These are phyloP conservation scores for Mesochorus sp. DNA, from an alignment of 2,888 invertebrate genomes.

Conservation along the genomic window DNA sequence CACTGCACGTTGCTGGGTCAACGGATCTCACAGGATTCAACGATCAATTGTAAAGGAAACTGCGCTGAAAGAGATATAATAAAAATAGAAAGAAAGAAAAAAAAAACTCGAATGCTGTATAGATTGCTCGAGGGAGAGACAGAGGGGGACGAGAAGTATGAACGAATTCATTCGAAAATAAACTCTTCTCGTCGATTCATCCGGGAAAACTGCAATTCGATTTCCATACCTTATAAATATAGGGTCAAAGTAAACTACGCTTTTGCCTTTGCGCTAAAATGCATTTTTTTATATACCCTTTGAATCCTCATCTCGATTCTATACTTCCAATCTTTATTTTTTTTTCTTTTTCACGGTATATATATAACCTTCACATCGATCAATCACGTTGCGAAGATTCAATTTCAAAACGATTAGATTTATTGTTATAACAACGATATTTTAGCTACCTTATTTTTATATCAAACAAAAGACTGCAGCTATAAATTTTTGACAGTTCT, in stretches of 20 bases:
- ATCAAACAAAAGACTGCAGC: not conserved
- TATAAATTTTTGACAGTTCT: not conserved
- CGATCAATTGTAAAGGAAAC: conserved; percentile 44
- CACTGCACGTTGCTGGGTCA: conserved; percentile 18
- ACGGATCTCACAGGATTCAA: conserved; percentile 50
- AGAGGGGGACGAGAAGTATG: not conserved
- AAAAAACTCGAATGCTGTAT: conserved; percentile 16
- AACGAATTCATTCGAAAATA: conserved; percentile 34
- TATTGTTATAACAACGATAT: not conserved
- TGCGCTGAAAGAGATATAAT: conserved; percentile 14
- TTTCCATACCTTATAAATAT: conserved; percentile 17
- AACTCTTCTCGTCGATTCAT: conserved; percentile 33
- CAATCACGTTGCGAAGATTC: not conserved
- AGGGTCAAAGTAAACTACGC: conserved; percentile 1
- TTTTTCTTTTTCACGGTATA: not conserved
- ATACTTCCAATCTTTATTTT: conserved; percentile 1
- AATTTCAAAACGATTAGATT: not conserved
- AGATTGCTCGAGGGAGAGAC: not conserved
- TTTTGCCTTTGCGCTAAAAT: conserved; percentile 25
- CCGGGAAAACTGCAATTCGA: conserved; percentile 39
- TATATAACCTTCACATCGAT: conserved; percentile 3
- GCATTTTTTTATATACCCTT: conserved; percentile 25
- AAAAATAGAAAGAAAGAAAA: not conserved
- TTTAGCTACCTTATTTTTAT: not conserved
- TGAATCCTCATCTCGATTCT: not conserved